phyloP scores from a whole-genome alignment of 2,888 invertebrate genomes.

The Nasonia oneida region DNA sequence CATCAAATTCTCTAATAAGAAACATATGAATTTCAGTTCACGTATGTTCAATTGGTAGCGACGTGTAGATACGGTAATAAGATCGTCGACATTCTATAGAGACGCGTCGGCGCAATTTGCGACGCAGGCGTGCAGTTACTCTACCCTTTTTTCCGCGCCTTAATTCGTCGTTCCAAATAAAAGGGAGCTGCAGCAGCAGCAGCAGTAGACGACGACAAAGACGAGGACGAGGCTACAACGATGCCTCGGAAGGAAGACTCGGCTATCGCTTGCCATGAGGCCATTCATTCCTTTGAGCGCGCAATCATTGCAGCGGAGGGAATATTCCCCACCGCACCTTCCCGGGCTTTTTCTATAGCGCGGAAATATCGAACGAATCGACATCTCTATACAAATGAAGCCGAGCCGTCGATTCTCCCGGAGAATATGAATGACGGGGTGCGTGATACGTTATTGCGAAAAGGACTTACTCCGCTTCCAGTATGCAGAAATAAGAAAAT shows the following conservation, averaged over 20 bases:
- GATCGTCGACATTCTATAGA: slow-evolving; percentile 31
- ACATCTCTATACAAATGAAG: slow-evolving; percentile 53
- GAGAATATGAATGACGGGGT: slow-evolving; percentile 53
- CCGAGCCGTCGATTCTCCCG: slow-evolving; percentile 27
- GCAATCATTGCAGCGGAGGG: slow-evolving; percentile 12
- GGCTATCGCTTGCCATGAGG: not conserved
- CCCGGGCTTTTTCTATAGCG: not conserved
- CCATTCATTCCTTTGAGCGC: slow-evolving; percentile 38
- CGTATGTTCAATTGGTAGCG: slow-evolving; percentile 26
- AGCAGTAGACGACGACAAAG: not conserved
- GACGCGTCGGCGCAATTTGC: slow-evolving; percentile 32
- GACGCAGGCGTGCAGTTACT: not conserved
- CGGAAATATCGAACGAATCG: slow-evolving; percentile 44
- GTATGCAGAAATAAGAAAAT: slow-evolving; percentile 6
- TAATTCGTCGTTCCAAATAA: slow-evolving; percentile 41
- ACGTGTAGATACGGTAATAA: slow-evolving; percentile 28
- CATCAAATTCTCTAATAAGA: slow-evolving; percentile 7
- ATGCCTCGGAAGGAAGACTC: not conserved
- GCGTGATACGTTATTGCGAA: slow-evolving; percentile 26
- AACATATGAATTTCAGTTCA: not conserved
- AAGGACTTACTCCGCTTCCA: not conserved
- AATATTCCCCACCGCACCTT: not conserved
- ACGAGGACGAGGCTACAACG: not conserved
- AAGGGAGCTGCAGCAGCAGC: not conserved
- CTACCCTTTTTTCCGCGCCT: slow-evolving; percentile 5